Evolutionary conservation across 2,888 invertebrate genomes (phyloP).

Genomic region (Calliopum simillimum): DNA sequence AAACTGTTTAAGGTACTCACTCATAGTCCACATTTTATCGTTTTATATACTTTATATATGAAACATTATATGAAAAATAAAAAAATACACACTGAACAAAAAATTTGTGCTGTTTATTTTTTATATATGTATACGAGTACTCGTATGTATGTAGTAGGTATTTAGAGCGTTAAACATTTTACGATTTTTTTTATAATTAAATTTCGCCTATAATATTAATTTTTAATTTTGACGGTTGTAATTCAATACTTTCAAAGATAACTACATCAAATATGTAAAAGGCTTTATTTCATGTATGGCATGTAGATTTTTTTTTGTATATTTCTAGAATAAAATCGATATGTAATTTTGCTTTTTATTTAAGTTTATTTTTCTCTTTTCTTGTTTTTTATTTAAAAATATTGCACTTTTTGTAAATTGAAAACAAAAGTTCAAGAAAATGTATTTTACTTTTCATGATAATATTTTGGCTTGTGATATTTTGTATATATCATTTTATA

Average conservation of each 20-base stretch:
- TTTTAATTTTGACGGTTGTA: neutral
- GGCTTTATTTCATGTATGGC: constrained; percentile 1
- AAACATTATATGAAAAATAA: neutral
- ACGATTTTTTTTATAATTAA: too few relatives aligned
- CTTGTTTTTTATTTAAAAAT: constrained; percentile 28
- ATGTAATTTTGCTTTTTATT: constrained; percentile 26
- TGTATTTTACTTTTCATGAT: constrained; percentile 9
- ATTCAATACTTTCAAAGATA: neutral
- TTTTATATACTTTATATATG: neutral
- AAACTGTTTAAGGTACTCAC: constrained; percentile 28
- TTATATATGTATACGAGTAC: too few relatives aligned
- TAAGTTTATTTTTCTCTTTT: neutral
- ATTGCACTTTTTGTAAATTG: constrained; percentile 15
- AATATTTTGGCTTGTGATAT: constrained; percentile 28
- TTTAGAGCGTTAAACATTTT: too few relatives aligned
- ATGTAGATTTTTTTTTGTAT: constrained; percentile 17
- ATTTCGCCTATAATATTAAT: too few relatives aligned
- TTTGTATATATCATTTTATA: constrained; percentile 25
- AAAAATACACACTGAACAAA: neutral
- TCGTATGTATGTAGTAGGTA: too few relatives aligned
- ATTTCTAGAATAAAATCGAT: constrained; percentile 41
- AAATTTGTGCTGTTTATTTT: neutral
- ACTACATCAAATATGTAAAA: neutral
- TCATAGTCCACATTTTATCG: constrained; percentile 12
- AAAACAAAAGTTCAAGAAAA: too few relatives aligned